Base-by-base conservation (phyloP, 2,797 vertebrate species). In the Hippocampus kuda region DNA sequence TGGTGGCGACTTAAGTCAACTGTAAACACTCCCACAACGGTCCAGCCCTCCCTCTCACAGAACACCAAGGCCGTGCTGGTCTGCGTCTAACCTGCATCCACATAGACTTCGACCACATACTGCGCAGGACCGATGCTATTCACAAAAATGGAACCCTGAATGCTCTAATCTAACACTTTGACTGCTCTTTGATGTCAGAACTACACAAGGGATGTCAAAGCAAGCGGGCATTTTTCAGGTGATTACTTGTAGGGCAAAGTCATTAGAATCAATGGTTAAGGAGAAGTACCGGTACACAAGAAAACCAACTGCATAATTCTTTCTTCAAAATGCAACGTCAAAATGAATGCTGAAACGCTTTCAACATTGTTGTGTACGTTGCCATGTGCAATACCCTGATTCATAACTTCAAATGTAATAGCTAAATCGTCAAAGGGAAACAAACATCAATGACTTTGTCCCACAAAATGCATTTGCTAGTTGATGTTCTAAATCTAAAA, bases 351-450 rank as follows among this genome's bases (percentile, higher is more conserved):
- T 10, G 16, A 38, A 27, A 59, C 1, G 56, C 4, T 59, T 59
- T 59, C 30, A 4, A 57, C 10, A 57, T 26, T 66, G 74, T 73
- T 61, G 15, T 63, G 56, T 65, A 76, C 67, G 68, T 70, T 64
- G 74, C 75, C 73, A 79, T 30, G 67, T 73, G 66, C 65, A 81
- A 81, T 78, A 84, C 75, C 81, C 79, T 80, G 83, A 87, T 76
- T 72, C 72, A 76, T 68, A 69, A 60, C 26, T 30, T 38, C 1
- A 20, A 34, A 22, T 38, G 30, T 30, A 30, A 27, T 27, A 18
- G 12, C 27, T 16, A 59, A 59, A 30, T 27, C 22, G 9, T 18
- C 48, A 49, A 5, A 46, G 10, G 12, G 13, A 46, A 11, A 15
- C 44, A 3, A 15, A 46, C 12, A 46, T 15, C 44, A 51, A 49